Evolutionary conservation across 2,888 invertebrate species (phyloP).

Genomic region (Muschampia plurimacula): DNA sequence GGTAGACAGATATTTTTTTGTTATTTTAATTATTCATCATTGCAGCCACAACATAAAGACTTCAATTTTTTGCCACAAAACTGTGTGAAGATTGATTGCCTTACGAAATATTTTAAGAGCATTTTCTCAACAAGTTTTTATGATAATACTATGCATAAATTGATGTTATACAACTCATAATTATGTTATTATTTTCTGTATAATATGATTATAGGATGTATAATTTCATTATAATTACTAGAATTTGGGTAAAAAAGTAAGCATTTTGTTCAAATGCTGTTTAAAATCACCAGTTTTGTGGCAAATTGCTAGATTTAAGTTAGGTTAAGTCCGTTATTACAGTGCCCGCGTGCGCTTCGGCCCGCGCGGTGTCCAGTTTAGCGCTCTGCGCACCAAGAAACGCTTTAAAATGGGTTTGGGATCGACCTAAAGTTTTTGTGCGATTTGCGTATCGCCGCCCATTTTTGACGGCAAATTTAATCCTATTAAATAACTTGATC

Average conservation of each 20-base stretch:
- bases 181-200: background rate
- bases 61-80: constrained; percentile 45
- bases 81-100: constrained; percentile 8
- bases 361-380: constrained; percentile 71
- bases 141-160: background rate
- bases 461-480: constrained; percentile 37
- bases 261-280: background rate
- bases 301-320: constrained; percentile 50
- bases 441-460: constrained; percentile 7
- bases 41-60: constrained; percentile 45
- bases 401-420: constrained; percentile 54
- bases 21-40: constrained; percentile 17
- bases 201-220: background rate
- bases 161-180: background rate
- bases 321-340: constrained; percentile 72
- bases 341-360: constrained; percentile 77
- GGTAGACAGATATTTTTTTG: too few relatives aligned
- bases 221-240: background rate
- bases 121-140: background rate
- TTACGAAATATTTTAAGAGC: too few relatives aligned
- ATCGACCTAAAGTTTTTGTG: constrained; percentile 40
- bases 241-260: background rate
- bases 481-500: background rate
- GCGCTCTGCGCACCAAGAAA: constrained; percentile 80
- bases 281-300: constrained; percentile 45